phyloP scores from a whole-genome alignment of 1,140 invertebrate genomes.

The Dendrolimus punctatus region DNA sequence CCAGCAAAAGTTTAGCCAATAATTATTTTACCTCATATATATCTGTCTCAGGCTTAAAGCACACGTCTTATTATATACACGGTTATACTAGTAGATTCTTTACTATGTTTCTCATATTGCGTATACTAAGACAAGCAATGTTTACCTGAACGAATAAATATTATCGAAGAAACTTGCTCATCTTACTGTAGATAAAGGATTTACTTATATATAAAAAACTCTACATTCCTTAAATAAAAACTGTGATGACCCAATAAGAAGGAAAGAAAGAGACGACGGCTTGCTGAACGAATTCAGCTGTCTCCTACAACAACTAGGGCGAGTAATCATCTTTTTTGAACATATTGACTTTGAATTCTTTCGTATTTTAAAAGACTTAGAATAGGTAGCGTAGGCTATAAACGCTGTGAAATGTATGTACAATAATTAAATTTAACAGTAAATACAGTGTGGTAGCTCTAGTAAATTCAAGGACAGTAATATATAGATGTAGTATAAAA shows the following conservation, averaged over 20 bases:
- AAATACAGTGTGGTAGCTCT: slow-evolving; percentile 49
- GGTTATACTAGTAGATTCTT: no score
- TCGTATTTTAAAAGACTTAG: slow-evolving; percentile 49
- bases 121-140: no score
- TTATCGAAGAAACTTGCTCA: not conserved
- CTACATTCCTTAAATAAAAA: slow-evolving; percentile 16
- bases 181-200: slow-evolving; percentile 30
- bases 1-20: no score
- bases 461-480: slow-evolving; percentile 29
- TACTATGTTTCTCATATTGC: no score
- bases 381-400: slow-evolving; percentile 46
- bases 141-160: no score
- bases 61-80: no score
- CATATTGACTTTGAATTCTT: slow-evolving; percentile 55
- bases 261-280: slow-evolving; percentile 26
- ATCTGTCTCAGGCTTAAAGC: no score
- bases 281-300: slow-evolving; percentile 47
- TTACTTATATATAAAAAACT: slow-evolving; percentile 14
- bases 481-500: slow-evolving; percentile 35
- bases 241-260: slow-evolving; percentile 38
- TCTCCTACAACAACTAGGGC: slow-evolving; percentile 54
- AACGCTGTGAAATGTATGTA: slow-evolving; percentile 18
- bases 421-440: slow-evolving; percentile 38
- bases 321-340: slow-evolving; percentile 64
- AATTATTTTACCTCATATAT: no score